Conservation (phyloP, 2,797 vertebrate species). For the Pygocentrus nattereri region DNA sequence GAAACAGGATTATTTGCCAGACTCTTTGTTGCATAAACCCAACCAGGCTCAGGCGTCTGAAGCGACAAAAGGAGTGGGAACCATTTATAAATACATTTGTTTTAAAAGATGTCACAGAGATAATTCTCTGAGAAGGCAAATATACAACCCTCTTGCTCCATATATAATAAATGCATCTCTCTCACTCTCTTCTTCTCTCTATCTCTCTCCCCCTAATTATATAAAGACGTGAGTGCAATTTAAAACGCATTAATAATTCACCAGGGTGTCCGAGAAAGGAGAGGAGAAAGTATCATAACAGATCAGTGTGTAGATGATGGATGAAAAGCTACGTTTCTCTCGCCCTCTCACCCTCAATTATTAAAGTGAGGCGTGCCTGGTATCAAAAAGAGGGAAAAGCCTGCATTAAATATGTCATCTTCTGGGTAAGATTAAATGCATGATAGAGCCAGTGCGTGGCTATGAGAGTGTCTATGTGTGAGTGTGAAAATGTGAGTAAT, state of each 20-base stretch:
- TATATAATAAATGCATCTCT: constrained; percentile 54
- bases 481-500: neutral
- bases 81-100: constrained; percentile 65
- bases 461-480: neutral
- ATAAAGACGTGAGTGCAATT: constrained; percentile 66
- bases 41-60: neutral
- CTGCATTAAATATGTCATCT: neutral
- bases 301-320: constrained; percentile 38
- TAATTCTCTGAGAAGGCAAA: constrained; percentile 65
- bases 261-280: constrained; percentile 11
- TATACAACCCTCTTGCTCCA: constrained; percentile 56
- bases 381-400: constrained; percentile 16
- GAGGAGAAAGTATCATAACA: constrained; percentile 31
- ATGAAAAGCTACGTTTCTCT: neutral
- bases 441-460: constrained; percentile 2
- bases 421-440: neutral
- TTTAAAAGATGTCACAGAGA: constrained; percentile 63
- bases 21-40: neutral
- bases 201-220: constrained; percentile 61
- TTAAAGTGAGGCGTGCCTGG: constrained; percentile 34
- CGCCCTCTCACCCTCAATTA: constrained; percentile 29
- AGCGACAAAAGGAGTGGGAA: constrained; percentile 36
- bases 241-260: constrained; percentile 75
- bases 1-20: neutral
- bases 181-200: constrained; percentile 58